Percentiles rank a stretch among this genome's conserved stretches.
Conservation (phyloP, 2,888 invertebrate genomes). For the Philonicus albiceps region DNA sequence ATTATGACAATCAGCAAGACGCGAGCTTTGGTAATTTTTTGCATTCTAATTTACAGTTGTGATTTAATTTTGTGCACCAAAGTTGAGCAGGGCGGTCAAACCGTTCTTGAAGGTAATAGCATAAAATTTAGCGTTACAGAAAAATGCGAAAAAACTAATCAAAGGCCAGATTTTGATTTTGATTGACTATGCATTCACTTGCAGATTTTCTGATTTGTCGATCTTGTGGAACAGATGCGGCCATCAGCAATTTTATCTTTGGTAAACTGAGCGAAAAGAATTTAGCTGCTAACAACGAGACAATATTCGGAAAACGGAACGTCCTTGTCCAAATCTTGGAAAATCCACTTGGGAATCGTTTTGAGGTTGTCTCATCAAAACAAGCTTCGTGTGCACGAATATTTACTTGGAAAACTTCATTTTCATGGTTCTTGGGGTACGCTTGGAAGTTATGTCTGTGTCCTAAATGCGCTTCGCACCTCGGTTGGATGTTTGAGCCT, state of each 20-base stretch:
- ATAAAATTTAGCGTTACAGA: background rate
- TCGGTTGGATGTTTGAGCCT: constrained; percentile 71
- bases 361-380: constrained; percentile 66
- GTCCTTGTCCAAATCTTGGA: constrained; percentile 67
- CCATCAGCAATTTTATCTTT: constrained; percentile 66
- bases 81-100: background rate
- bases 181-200: too few relatives aligned
- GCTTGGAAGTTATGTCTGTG: constrained; percentile 71
- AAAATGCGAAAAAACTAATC: background rate
- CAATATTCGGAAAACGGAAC: constrained; percentile 66
- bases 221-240: constrained; percentile 69
- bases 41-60: constrained; percentile 12
- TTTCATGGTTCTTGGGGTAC: constrained; percentile 74
- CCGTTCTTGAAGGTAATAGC: constrained; percentile 29
- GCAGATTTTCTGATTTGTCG: constrained; percentile 68
- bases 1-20: constrained; percentile 17
- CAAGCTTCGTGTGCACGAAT: constrained; percentile 67
- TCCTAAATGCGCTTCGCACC: constrained; percentile 66
- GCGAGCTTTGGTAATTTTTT: constrained; percentile 18
- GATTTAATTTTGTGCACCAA: background rate
- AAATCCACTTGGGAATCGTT: constrained; percentile 67
- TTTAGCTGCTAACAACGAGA: constrained; percentile 63
- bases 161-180: too few relatives aligned
- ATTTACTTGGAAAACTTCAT: constrained; percentile 65
- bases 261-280: constrained; percentile 66